Base-by-base conservation (phyloP, 1,140 invertebrate genomes). In the Adoxophyes honmai region DNA sequence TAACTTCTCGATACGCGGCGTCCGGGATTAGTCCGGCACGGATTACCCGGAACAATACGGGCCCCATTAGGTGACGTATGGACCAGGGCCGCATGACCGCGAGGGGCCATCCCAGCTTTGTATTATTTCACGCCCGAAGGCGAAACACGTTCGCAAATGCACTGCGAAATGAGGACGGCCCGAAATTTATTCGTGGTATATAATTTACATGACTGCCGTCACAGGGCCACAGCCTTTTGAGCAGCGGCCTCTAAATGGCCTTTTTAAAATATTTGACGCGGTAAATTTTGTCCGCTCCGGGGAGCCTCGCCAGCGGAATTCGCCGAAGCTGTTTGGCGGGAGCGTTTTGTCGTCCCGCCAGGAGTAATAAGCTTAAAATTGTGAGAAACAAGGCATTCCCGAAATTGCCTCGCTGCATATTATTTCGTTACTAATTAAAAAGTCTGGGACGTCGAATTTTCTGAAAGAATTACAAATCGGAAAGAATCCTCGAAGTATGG, bases 31-130 rank as follows among this genome's bases (percentile, higher is more conserved):
- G 6, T 3, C 21, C 21, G 21, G 21, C 21, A 59, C 62, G 62
- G 74, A 75, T 80, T 80, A 80, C 62, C 67, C 62, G 62, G 64
- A 66, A 81, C 73, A 81, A 81, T 78, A 68, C 62, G 68, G n/a
- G 59, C 56, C 54, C 62, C 62, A 70, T 75, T 75, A 70, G 53
- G 56, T 64, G 68, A 66, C 55, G 57, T 62, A 55, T 42, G 53
- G 61, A 60, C 57, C 68, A 48, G 42, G 42, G 11, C n/a, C 18
- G 42, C 18, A 48, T 16, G 6, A 48, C 18, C 7, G 7, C 6
- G 42, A 48, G 42, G 10, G 13, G 42, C 18, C 11, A 28, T 28
- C 21, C 21, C 21, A 28, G 21, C 21, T 28, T 28, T 28, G 21
- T 28, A 28, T 28, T 48, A 48, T 48, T 18, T 28, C 39, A 44